A percentile compares a stretch with the other conserved stretches of the same genome.
These are phyloP conservation scores for Riparia riparia DNA, from an alignment of 2,113 vertebrate genomes.

Conservation along the genomic window DNA sequence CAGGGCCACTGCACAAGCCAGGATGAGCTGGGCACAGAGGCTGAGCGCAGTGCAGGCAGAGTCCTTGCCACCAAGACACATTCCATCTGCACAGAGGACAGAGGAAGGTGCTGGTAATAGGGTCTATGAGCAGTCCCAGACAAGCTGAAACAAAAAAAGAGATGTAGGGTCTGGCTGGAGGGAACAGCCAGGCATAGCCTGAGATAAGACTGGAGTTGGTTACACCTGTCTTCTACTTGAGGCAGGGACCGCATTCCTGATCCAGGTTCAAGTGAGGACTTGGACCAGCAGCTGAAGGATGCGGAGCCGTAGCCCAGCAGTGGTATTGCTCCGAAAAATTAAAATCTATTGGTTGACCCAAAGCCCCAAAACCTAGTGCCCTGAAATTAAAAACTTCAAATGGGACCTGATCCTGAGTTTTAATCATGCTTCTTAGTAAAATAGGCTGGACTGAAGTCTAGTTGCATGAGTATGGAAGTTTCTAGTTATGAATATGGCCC, in stretches of 20 bases:
- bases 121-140: neutral
- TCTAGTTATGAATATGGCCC: neutral
- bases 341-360: neutral
- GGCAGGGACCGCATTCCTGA: neutral
- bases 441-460: neutral
- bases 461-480: neutral
- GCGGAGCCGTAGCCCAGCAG: neutral
- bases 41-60: neutral
- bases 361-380: neutral
- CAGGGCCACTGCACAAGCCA: neutral
- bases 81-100: neutral
- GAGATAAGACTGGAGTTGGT: neutral
- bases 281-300: neutral
- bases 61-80: neutral
- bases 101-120: neutral
- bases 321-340: neutral
- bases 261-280: neutral
- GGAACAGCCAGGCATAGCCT: neutral
- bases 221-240: neutral
- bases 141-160: neutral
- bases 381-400: neutral
- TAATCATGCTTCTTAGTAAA: neutral
- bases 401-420: neutral
- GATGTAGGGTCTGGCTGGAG: neutral
- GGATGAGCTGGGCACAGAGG: neutral